Base-by-base conservation (phyloP, 2,113 vertebrate species). In the Ptilonorhynchus violaceus region DNA sequence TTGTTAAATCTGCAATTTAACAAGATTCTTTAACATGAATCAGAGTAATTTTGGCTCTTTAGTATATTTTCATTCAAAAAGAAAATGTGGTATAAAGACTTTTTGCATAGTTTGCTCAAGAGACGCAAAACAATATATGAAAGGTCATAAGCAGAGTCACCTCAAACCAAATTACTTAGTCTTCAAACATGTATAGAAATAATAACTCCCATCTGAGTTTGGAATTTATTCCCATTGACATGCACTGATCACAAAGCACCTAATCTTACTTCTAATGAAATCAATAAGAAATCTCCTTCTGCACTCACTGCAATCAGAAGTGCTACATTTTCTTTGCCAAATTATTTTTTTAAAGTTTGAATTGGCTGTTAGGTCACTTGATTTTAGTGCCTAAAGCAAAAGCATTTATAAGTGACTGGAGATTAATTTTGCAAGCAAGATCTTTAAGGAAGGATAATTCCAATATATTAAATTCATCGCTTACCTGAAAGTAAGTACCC, bases 381-480 rank as follows among this genome's bases (percentile, higher is more conserved):
- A 89, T 93, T 93, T 91, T 73, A 72, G 42, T 83, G 74, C 86
- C 86, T 89, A 66, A 92, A 93, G 91, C 83, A 83, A 96, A 93
- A 82, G 62, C 37, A 85, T 93, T 96, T 72, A 23, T 60, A 92
- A 89, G 81, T 50, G 46, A 91, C 70, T 93, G 44, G 39, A 95
- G 94, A 96, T 81, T 86, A 81, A 95, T 92, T 94, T 74, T 92
- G 49, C 52, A 70, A 91, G n/a, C 13, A 72, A 75, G 37, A 91
- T 88, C 47, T 74, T 95, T 72, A 85, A 95, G 74, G 46, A 91
- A 94, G 66, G 59, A 79, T 95, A 97, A 95, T 89, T 97, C 86
- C 58, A 82, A 46, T 58, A 69, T 63, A 82, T 55, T 93, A 69
- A 91, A 91, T 95, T 94, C 76, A 79, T 31, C 2, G 16, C 88